Percentiles rank a stretch among this genome's conserved stretches.
Evolutionary conservation across 2,888 invertebrate genomes (phyloP).

Genomic region (Eumerus sabulonum): DNA sequence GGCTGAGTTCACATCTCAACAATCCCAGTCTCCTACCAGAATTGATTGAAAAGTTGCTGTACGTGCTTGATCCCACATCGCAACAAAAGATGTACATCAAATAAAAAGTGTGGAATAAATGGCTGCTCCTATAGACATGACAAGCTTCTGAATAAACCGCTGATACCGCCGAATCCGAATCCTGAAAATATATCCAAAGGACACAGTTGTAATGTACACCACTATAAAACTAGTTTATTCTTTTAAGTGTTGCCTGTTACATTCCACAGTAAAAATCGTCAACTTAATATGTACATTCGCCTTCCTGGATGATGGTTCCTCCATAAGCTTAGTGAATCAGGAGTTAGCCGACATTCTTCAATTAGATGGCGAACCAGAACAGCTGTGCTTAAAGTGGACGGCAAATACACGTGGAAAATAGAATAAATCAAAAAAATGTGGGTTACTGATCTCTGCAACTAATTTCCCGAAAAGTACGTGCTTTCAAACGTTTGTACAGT

Average conservation of each 20-base stretch:
- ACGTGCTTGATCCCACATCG: constrained; percentile 4
- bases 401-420: neutral
- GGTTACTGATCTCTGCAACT: neutral
- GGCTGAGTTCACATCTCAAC: neutral
- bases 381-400: neutral
- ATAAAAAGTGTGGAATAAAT: constrained; percentile 2
- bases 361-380: neutral
- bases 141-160: neutral
- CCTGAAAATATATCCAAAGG: neutral
- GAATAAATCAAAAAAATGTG: neutral
- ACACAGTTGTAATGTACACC: neutral
- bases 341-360: neutral
- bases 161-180: neutral
- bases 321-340: neutral
- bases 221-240: neutral
- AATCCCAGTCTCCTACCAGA: neutral
- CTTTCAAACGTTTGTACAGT: neutral
- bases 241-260: neutral
- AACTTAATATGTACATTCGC: neutral
- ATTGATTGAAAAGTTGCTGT: neutral
- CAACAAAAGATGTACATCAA: no score
- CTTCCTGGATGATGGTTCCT: neutral
- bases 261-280: neutral
- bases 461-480: neutral
- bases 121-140: constrained; percentile 1